Evolutionary conservation across 1,140 invertebrate genomes (phyloP).

Genomic region (Rhopalosiphum maidis): DNA sequence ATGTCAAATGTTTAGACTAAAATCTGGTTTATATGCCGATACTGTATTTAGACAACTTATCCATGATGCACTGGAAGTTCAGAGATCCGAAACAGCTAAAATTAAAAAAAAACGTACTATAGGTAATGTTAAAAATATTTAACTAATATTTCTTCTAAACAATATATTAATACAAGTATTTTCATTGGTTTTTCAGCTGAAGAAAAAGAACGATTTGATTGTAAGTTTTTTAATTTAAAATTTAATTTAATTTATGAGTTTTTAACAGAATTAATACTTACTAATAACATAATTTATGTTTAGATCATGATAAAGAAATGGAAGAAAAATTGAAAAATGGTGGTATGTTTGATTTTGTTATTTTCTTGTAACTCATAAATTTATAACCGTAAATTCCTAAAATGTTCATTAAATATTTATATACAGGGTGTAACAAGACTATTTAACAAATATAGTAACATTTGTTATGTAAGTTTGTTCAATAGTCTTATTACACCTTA

Average conservation of each 20-base stretch:
- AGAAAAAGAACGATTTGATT: not conserved
- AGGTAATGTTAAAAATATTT: constrained; percentile 19
- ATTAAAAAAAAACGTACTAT: not conserved
- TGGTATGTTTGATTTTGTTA: constrained; percentile 24
- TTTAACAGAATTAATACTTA: not conserved
- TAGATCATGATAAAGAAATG: constrained; percentile 27
- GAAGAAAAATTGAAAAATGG: constrained; percentile 24
- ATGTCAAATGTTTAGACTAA: constrained; percentile 18
- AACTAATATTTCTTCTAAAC: not conserved
- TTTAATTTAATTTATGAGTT: not conserved
- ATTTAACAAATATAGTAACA: too few species aligned
- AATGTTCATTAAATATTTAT: not conserved
- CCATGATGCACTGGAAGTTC: not conserved
- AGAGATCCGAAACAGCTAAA: constrained; percentile 20
- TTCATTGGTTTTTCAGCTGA: not conserved
- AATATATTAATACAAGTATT: not conserved
- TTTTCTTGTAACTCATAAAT: not conserved
- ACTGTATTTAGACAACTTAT: constrained; percentile 5
- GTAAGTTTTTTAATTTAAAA: constrained; percentile 31
- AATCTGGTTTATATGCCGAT: constrained; percentile 24
- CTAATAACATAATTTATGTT: not conserved
- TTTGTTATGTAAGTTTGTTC: too few species aligned
- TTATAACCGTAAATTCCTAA: not conserved
- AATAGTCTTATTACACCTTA: too few species aligned
- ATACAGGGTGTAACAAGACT: too few species aligned